Conservation (phyloP, 2,888 invertebrate genomes). For the Dolomedes plantarius region DNA sequence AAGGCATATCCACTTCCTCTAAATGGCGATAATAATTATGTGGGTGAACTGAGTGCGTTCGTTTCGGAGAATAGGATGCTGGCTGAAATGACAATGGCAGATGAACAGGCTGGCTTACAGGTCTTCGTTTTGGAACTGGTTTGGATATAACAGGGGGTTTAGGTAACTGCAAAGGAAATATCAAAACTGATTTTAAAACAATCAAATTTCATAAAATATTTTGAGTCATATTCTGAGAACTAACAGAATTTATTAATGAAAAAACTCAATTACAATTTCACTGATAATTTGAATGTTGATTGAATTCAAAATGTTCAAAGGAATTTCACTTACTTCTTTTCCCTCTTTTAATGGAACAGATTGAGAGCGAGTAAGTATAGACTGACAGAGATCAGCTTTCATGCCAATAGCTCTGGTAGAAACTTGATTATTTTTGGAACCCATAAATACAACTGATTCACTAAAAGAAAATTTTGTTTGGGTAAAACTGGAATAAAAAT, state of each 20-base stretch:
- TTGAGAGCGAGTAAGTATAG: slow-evolving; percentile 66
- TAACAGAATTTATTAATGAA: neutral
- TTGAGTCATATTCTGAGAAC: neutral
- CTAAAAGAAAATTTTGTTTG: slow-evolving; percentile 22
- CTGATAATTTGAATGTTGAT: neutral
- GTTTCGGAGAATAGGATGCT: slow-evolving; percentile 41
- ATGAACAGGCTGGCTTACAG: slow-evolving; percentile 67
- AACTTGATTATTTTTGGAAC: slow-evolving; percentile 59
- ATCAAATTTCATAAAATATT: neutral
- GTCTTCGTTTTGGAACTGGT: slow-evolving; percentile 39
- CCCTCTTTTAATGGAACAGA: slow-evolving; percentile 66
- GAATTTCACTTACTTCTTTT: slow-evolving; percentile 65
- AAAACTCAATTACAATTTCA: neutral
- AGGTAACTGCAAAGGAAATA: neutral
- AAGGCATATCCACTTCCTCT: slow-evolving; percentile 42
- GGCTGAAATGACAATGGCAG: slow-evolving; percentile 54
- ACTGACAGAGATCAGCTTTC: slow-evolving; percentile 41
- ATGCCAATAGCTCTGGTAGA: slow-evolving; percentile 49
- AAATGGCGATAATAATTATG: slow-evolving; percentile 57
- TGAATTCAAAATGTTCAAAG: too few relatives aligned
- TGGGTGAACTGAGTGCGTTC: slow-evolving; percentile 45
- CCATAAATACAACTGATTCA: slow-evolving; percentile 70
- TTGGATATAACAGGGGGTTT: slow-evolving; percentile 21
- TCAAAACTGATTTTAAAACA: neutral
- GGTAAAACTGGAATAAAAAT: neutral